These are phyloP conservation scores for Tethya wilhelma DNA, from an alignment of 37 sponge, comb jelly and placozoan species.

Conservation along the genomic window DNA sequence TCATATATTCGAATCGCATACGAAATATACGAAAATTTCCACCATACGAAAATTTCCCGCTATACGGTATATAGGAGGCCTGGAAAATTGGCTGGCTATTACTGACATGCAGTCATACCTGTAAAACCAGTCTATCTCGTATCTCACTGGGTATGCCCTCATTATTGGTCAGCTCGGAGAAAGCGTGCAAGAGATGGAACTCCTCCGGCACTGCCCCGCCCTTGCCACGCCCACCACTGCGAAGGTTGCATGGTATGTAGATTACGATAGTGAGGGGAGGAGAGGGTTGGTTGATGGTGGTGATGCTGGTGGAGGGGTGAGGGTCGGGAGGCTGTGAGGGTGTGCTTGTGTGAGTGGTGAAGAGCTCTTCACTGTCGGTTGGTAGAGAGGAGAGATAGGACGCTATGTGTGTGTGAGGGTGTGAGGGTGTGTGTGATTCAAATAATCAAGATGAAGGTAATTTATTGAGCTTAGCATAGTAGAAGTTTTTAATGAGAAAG, in stretches of 20 bases:
- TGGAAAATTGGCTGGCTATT: too few relatives aligned
- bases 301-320: not conserved
- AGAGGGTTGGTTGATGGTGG: not conserved
- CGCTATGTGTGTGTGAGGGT: conserved; percentile 2
- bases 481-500: not conserved
- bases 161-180: conserved; percentile 32
- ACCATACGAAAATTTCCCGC: too few relatives aligned
- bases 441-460: not conserved
- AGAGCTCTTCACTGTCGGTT: conserved; percentile 7
- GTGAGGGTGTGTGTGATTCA: not conserved
- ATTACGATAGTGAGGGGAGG: conserved; percentile 40
- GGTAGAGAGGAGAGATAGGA: conserved; percentile 45
- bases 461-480: not conserved
- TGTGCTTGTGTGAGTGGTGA: not conserved
- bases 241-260: conserved; percentile 36
- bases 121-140: conserved; percentile 25
- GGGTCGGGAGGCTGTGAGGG: not conserved
- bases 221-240: not conserved
- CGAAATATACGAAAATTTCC: too few relatives aligned
- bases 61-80: too few relatives aligned
- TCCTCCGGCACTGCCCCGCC: not conserved
- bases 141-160: conserved; percentile 23
- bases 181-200: conserved; percentile 25
- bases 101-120: too few relatives aligned
- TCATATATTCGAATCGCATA: too few relatives aligned